Evolutionary conservation across 2,113 vertebrate genomes (phyloP).

Genomic region (Ailuropoda melanoleuca): DNA sequence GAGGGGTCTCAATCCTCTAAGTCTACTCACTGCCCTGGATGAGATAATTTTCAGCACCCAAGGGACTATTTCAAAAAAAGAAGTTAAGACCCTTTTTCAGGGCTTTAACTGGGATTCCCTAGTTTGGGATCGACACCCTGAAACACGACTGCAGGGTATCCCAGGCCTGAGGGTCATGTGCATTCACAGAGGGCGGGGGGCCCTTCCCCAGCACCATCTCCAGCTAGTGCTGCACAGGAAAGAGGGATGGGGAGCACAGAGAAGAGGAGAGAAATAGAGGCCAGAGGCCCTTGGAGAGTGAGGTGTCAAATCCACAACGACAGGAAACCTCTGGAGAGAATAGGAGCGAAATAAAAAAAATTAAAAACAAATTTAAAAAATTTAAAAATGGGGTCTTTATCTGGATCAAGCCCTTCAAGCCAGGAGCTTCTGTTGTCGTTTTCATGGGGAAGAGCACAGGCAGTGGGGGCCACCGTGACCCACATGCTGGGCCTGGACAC

Average conservation of each 20-base stretch:
- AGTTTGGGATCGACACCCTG: background rate
- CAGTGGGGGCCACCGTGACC: background rate
- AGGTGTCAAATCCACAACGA: background rate
- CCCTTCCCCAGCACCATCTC: background rate
- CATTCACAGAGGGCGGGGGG: rapidly evolving
- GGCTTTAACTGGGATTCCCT: background rate
- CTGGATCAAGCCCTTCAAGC: constrained; percentile 54
- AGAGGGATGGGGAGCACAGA: too few species aligned
- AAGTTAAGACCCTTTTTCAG: background rate
- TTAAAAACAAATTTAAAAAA: background rate
- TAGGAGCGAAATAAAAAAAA: background rate
- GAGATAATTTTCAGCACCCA: background rate
- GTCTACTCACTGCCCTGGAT: background rate
- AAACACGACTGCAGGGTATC: background rate
- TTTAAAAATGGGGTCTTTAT: constrained; percentile 29
- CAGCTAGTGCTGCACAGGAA: background rate
- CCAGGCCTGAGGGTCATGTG: rapidly evolving
- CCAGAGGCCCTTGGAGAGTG: background rate
- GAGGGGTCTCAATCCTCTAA: background rate
- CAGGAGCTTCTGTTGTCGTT: constrained; percentile 54
- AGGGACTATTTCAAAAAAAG: background rate
- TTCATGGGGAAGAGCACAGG: constrained; percentile 57
- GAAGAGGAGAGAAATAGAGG: background rate
- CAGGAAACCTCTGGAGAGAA: constrained; percentile 1
- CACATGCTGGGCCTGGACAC: background rate